Conservation (phyloP, 2,888 invertebrate genomes). For the Aspidiotus rigidus region DNA sequence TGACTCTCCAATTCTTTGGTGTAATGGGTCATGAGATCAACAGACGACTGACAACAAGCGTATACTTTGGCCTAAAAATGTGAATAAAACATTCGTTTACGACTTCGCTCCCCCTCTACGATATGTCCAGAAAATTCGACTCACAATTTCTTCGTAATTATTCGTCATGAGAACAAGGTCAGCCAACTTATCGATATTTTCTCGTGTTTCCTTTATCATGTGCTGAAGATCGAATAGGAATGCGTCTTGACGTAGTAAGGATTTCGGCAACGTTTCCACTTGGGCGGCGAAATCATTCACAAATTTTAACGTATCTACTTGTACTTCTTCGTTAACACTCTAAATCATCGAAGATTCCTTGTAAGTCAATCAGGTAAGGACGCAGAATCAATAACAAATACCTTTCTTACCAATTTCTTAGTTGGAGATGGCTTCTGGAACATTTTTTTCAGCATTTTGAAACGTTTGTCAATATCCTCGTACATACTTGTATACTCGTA, state of each 20-base stretch:
- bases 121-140: neutral
- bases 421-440: constrained; percentile 26
- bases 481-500: constrained; percentile 58
- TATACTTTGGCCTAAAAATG: constrained; percentile 55
- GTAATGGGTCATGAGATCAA: constrained; percentile 73
- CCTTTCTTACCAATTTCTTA: too few species aligned
- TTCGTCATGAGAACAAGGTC: constrained; percentile 36
- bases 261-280: constrained; percentile 59
- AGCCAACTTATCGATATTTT: constrained; percentile 58
- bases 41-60: constrained; percentile 66
- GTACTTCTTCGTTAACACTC: constrained; percentile 47
- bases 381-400: too few species aligned
- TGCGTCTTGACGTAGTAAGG: constrained; percentile 54
- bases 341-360: constrained; percentile 2
- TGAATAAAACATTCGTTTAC: neutral
- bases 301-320: constrained; percentile 66
- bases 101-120: neutral
- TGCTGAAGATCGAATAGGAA: constrained; percentile 65
- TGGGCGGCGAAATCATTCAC: constrained; percentile 70
- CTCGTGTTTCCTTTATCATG: constrained; percentile 62
- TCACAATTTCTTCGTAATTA: constrained; percentile 21
- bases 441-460: constrained; percentile 32
- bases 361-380: too few species aligned
- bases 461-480: constrained; percentile 52
- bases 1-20: constrained; percentile 64